Percentiles rank a stretch among this genome's conserved stretches.
Evolutionary conservation across 2,113 vertebrate species (phyloP).

Genomic region (Lontra canadensis): DNA sequence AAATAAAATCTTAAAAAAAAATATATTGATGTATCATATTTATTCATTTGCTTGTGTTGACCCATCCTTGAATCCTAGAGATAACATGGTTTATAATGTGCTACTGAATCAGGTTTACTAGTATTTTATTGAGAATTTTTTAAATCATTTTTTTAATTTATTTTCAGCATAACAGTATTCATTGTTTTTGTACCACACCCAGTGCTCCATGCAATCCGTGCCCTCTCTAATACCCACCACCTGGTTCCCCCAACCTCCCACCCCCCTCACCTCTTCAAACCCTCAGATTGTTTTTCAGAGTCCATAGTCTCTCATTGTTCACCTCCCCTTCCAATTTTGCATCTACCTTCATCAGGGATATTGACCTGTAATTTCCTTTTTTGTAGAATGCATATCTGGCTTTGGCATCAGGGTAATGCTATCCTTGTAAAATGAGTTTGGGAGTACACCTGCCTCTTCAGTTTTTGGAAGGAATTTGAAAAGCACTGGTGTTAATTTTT

Average conservation of each 20-base stretch:
- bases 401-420: not conserved
- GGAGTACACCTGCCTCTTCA: not conserved
- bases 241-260: too few relatives aligned
- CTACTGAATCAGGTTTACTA: not conserved
- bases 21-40: not conserved
- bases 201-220: too few relatives aligned
- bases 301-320: too few relatives aligned
- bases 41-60: not conserved
- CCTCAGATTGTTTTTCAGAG: too few relatives aligned
- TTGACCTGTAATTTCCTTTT: not conserved
- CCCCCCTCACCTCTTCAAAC: too few relatives aligned
- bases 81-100: not conserved
- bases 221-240: too few relatives aligned
- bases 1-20: too few relatives aligned
- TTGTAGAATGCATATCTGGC: not conserved
- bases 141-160: too few relatives aligned
- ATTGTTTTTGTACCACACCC: too few relatives aligned
- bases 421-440: not conserved
- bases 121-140: not conserved
- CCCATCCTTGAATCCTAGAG: not conserved
- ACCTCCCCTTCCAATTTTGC: too few relatives aligned
- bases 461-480: not conserved
- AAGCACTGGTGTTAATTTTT: not conserved
- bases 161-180: too few relatives aligned
- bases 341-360: not conserved